phyloP scores from a whole-genome alignment of 2,797 vertebrate genomes.

The Corythornis leucogaster region DNA sequence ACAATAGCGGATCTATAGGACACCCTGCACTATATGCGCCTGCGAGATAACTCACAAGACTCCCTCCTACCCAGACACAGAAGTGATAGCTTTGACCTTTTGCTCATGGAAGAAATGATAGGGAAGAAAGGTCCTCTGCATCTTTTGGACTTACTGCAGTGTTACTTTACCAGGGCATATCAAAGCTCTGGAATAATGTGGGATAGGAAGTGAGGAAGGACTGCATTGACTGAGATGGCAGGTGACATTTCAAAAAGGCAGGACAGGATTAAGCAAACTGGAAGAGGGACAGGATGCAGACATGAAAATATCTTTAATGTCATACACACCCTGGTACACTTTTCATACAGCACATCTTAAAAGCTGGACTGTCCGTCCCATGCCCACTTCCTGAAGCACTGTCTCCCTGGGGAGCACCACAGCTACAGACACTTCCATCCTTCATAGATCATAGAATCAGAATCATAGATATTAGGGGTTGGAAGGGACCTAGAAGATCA shows the following conservation, averaged over 20 bases:
- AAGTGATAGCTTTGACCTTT: constrained; percentile 53
- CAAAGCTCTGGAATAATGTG: background rate
- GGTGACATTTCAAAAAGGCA: constrained; percentile 30
- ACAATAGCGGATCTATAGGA: background rate
- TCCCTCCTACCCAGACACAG: constrained; percentile 12
- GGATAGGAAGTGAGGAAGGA: constrained; percentile 29
- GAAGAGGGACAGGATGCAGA: background rate
- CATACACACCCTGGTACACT: background rate
- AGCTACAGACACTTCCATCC: background rate
- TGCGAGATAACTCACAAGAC: background rate
- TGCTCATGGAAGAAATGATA: constrained; percentile 54
- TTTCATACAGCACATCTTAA: background rate
- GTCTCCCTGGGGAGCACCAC: background rate
- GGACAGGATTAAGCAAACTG: constrained; percentile 29
- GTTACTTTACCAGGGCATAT: constrained; percentile 7
- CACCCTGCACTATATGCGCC: background rate
- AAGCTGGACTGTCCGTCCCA: background rate
- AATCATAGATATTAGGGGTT: no score
- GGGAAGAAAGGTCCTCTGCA: background rate
- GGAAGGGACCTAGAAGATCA: no score
- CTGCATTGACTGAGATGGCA: constrained; percentile 5
- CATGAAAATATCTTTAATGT: background rate
- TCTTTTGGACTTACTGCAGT: background rate
- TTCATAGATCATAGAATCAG: no score
- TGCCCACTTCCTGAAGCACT: background rate